Evolutionary conservation across 2,113 vertebrate species (phyloP).

Genomic region (Shinisaurus crocodilurus): DNA sequence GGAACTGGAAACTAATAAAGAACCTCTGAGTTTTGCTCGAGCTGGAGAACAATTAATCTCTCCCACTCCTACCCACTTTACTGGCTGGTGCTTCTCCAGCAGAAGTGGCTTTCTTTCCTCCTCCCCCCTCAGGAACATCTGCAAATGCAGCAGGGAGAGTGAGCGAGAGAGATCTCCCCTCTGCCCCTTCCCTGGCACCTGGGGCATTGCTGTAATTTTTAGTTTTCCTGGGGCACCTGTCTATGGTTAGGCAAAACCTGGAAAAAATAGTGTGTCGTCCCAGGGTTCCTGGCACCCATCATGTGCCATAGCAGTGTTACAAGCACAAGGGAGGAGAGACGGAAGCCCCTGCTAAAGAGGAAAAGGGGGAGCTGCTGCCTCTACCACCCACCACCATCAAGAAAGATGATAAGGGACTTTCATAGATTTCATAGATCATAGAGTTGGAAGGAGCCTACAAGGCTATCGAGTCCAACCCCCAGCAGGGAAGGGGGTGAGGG

Average conservation of each 20-base stretch:
- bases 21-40: neutral
- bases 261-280: neutral
- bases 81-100: neutral
- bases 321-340: neutral
- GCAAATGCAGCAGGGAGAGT: no score
- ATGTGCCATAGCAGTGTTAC: neutral
- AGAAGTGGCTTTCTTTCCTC: neutral
- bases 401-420: no score
- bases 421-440: no score
- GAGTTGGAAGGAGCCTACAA: no score
- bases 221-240: neutral
- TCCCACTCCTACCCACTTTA: neutral
- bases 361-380: neutral
- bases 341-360: neutral
- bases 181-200: neutral
- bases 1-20: neutral
- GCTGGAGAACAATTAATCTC: neutral
- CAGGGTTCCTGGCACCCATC: neutral
- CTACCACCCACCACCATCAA: no score
- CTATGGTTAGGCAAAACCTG: neutral
- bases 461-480: no score
- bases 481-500: neutral
- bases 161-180: neutral
- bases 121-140: neutral
- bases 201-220: neutral